These are phyloP conservation scores for Mustela lutreola DNA, from an alignment of 2,113 vertebrate genomes.

Conservation along the genomic window DNA sequence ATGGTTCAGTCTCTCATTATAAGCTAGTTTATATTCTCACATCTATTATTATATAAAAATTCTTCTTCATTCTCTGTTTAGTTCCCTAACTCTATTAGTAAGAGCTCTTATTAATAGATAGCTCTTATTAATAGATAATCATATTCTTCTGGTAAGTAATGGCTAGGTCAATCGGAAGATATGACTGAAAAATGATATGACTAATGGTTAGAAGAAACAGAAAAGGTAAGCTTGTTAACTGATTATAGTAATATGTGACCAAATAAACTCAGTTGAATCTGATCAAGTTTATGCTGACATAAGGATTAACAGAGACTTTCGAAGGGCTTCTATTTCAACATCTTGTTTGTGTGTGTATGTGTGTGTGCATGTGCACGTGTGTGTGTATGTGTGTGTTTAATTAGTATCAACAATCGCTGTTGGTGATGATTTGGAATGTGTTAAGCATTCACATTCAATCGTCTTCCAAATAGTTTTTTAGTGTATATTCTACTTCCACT, in stretches of 20 bases:
- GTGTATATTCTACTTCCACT: neutral
- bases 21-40: neutral
- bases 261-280: neutral
- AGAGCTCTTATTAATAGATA: neutral
- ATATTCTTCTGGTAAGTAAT: neutral
- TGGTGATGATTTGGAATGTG: neutral
- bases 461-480: neutral
- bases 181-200: neutral
- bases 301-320: neutral
- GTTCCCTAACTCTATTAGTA: neutral
- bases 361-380: no score
- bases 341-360: fast-evolving
- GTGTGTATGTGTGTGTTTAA: neutral
- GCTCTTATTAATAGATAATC: neutral
- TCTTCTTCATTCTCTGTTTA: neutral
- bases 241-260: neutral
- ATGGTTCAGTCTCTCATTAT: neutral
- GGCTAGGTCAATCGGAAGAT: neutral
- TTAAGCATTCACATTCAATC: neutral
- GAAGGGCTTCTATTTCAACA: neutral
- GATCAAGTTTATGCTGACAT: neutral
- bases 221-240: neutral
- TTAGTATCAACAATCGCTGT: neutral
- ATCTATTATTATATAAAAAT: neutral
- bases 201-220: neutral